Percentiles rank a stretch among this genome's conserved stretches.
Conservation (phyloP, 2,888 invertebrate genomes). For the Rhagonycha fulva region DNA sequence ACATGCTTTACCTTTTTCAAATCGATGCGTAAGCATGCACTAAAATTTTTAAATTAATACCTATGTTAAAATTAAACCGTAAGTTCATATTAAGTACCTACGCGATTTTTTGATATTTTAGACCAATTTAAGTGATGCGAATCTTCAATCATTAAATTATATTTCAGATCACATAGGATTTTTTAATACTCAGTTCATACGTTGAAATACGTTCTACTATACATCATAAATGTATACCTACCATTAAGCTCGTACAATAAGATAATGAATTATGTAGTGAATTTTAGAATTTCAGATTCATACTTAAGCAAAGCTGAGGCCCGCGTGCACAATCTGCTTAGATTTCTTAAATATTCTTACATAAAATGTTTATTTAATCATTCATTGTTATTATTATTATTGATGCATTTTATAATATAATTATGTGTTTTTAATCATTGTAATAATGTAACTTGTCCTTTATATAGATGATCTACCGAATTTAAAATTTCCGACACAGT, state of each 20-base stretch:
- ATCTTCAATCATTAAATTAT: conserved; percentile 25
- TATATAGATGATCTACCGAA: conserved; percentile 40
- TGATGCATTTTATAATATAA: conserved; percentile 38
- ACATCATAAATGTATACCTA: conserved; percentile 5
- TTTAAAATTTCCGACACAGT: conserved; percentile 10
- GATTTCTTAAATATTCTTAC: conserved; percentile 18
- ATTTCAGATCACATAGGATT: conserved; percentile 12
- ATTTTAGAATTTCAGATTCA: conserved; percentile 13
- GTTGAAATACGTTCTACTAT: conserved; percentile 4
- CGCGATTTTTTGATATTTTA: conserved; percentile 5
- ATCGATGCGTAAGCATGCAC: conserved; percentile 6
- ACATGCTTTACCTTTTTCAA: not conserved
- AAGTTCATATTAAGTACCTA: not conserved
- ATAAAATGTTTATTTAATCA: conserved; percentile 8
- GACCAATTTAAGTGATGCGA: conserved; percentile 15
- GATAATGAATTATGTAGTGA: conserved; percentile 18
- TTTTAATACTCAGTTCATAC: conserved; percentile 14
- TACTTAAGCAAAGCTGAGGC: conserved; percentile 20
- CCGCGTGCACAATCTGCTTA: conserved; percentile 35
- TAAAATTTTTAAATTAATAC: conserved; percentile 9
- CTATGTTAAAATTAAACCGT: conserved; percentile 4
- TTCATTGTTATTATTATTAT: conserved; percentile 10
- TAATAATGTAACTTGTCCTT: conserved; percentile 44
- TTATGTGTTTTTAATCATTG: conserved; percentile 47
- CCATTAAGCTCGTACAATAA: conserved; percentile 11